These are phyloP conservation scores for Todus mexicanus DNA, from an alignment of 2,797 vertebrate species.

Conservation along the genomic window DNA sequence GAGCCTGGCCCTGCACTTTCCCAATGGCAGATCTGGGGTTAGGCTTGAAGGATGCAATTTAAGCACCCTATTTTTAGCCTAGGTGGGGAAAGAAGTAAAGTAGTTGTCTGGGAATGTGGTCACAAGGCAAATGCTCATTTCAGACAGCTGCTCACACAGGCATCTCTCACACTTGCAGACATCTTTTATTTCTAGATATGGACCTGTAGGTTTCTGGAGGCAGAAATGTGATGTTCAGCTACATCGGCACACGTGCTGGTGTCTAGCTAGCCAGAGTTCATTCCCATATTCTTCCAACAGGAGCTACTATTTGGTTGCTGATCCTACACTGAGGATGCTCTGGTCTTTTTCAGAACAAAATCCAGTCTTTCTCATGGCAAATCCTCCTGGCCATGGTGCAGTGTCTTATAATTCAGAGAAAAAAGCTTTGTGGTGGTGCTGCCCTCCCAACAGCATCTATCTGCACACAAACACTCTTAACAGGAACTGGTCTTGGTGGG, in stretches of 20 bases:
- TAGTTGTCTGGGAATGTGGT: background rate
- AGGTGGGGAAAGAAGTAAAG: background rate
- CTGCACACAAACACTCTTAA: background rate
- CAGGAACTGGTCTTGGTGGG: fast-evolving
- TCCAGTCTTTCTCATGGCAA: too few relatives aligned
- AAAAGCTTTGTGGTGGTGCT: background rate
- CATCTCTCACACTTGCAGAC: background rate
- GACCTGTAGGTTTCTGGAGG: background rate
- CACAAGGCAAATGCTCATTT: background rate
- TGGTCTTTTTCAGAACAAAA: background rate
- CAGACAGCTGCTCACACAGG: background rate
- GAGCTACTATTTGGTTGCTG: background rate
- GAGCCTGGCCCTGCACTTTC: background rate
- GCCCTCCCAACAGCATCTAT: background rate
- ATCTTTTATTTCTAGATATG: background rate
- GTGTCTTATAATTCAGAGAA: background rate
- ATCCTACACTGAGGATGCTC: background rate
- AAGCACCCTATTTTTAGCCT: background rate
- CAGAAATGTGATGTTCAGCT: background rate
- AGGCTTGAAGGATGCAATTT: background rate
- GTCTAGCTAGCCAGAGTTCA: background rate
- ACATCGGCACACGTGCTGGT: background rate
- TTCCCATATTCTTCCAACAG: background rate
- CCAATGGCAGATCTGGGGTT: background rate
- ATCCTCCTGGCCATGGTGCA: background rate